phyloP scores from a whole-genome alignment of 2,113 vertebrate genomes.

The Benitochromis conjunctus region DNA sequence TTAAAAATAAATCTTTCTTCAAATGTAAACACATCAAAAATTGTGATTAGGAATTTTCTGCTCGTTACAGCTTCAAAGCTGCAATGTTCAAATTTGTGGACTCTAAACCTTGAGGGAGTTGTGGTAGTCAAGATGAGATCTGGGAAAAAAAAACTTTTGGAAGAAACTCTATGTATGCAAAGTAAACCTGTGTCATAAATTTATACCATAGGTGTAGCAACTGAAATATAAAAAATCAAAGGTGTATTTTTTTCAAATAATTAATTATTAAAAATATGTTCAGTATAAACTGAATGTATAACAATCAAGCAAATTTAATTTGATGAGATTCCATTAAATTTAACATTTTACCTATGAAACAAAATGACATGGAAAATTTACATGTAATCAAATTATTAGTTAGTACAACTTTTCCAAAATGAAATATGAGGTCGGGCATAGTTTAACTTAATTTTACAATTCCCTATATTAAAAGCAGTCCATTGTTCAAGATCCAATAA shows the following conservation, averaged over 20 bases:
- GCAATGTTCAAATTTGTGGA: background rate
- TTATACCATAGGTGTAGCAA: background rate
- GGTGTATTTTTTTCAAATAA: background rate
- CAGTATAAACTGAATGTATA: background rate
- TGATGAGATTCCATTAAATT: background rate
- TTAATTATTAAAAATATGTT: background rate
- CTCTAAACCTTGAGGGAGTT: background rate
- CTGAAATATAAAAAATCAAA: background rate
- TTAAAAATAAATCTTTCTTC: background rate
- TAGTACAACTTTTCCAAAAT: background rate
- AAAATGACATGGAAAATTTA: background rate
- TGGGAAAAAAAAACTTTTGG: background rate
- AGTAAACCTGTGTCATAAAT: background rate
- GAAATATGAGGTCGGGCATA: background rate
- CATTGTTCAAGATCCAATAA: background rate
- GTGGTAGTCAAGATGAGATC: background rate
- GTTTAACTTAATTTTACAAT: background rate
- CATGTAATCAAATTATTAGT: background rate
- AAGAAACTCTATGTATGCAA: background rate
- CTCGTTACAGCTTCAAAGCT: background rate
- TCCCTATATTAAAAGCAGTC: background rate
- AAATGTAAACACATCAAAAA: background rate
- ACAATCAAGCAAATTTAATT: background rate
- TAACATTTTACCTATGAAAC: background rate
- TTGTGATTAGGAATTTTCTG: background rate